These are phyloP conservation scores for Haemorhous mexicanus DNA, from an alignment of 2,113 vertebrate genomes.

Conservation along the genomic window DNA sequence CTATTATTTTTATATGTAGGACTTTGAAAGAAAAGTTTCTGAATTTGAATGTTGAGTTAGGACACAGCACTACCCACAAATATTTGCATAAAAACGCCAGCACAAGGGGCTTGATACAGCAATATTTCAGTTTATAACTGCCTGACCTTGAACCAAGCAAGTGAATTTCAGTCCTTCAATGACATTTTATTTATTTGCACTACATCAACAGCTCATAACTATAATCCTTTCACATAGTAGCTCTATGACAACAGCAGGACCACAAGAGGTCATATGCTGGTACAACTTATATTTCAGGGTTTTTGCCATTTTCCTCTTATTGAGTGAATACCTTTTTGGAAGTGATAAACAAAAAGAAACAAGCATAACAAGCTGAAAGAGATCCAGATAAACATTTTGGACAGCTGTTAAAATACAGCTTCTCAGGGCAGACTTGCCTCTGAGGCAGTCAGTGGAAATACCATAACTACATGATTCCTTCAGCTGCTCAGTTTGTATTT, in stretches of 20 bases:
- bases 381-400: neutral
- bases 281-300: neutral
- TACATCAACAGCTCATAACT: neutral
- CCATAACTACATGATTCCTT: neutral
- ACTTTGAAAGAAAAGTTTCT: neutral
- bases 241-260: neutral
- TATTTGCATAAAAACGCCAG: neutral
- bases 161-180: neutral
- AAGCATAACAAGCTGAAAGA: neutral
- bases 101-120: neutral
- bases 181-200: neutral
- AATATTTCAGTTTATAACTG: neutral
- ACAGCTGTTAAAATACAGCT: neutral
- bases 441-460: neutral
- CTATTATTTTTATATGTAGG: neutral
- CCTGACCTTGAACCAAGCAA: neutral
- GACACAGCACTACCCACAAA: neutral
- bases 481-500: neutral
- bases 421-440: neutral
- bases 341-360: neutral
- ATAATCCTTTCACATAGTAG: neutral
- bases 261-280: rapidly evolving
- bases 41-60: neutral
- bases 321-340: neutral
- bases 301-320: neutral